Conservation (phyloP, 2,113 vertebrate species). For the Scopus umbretta region DNA sequence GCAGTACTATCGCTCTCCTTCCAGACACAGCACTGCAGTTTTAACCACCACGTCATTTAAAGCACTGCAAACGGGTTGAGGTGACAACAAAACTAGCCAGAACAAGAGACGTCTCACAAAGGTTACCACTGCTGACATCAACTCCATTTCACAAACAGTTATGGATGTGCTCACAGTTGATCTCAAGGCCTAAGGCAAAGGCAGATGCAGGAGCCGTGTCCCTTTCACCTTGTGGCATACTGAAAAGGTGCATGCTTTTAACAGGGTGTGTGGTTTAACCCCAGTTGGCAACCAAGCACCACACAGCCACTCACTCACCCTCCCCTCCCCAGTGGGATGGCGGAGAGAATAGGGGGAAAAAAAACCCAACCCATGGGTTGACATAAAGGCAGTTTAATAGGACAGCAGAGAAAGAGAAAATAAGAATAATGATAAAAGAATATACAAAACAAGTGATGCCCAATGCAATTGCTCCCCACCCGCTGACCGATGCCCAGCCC, state of each 20-base stretch:
- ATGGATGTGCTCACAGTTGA: fast-evolving
- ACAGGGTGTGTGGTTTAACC: too few relatives aligned
- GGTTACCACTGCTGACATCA: not conserved
- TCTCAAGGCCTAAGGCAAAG: not conserved
- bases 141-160: not conserved
- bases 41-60: not conserved
- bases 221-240: not conserved
- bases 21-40: not conserved
- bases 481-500: too few relatives aligned
- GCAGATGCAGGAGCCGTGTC: not conserved
- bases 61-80: not conserved
- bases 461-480: too few relatives aligned
- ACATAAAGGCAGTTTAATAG: too few relatives aligned
- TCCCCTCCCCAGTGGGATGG: too few relatives aligned
- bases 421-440: too few relatives aligned
- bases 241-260: not conserved
- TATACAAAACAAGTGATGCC: too few relatives aligned
- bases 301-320: too few relatives aligned
- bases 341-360: too few relatives aligned
- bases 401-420: too few relatives aligned
- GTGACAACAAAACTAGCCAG: not conserved
- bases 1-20: not conserved
- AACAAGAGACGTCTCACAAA: not conserved
- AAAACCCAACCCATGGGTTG: too few relatives aligned
- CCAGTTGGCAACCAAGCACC: too few relatives aligned